Conservation (phyloP, 2,888 invertebrate species). For the Corythucha ciliata region DNA sequence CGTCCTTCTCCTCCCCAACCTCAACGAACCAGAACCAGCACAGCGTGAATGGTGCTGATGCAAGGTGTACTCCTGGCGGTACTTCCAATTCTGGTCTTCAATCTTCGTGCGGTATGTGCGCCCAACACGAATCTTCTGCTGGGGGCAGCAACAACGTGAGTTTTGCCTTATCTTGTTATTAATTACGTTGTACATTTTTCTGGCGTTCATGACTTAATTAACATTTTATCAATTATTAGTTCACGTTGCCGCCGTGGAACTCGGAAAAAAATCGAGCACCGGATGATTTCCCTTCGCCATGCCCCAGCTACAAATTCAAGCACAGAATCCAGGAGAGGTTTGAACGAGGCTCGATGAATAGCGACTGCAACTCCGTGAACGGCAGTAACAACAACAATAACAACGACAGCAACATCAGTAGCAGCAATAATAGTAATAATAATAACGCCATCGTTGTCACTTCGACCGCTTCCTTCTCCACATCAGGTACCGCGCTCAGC, state of each 20-base stretch:
- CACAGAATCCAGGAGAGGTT: constrained; percentile 19
- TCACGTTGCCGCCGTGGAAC: constrained; percentile 14
- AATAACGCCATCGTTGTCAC: too few species aligned
- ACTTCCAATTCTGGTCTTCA: too few species aligned
- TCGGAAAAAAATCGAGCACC: constrained; percentile 11
- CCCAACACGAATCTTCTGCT: constrained; percentile 16
- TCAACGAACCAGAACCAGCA: background rate
- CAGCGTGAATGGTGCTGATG: too few species aligned
- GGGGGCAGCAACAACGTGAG: constrained; percentile 22
- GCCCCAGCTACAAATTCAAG: constrained; percentile 18
- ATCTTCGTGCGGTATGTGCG: constrained; percentile 11
- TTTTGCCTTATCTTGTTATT: background rate
- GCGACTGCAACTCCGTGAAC: background rate
- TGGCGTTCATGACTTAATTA: background rate
- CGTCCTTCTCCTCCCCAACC: too few species aligned
- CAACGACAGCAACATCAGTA: too few species aligned
- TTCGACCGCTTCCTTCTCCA: too few species aligned
- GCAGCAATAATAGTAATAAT: too few species aligned
- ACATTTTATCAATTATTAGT: background rate
- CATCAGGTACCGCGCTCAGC: too few species aligned
- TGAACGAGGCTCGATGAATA: constrained; percentile 14
- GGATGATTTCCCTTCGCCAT: background rate
- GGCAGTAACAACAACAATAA: too few species aligned
- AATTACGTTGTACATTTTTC: background rate
- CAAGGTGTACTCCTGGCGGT: too few species aligned